Base-by-base conservation (phyloP, 2,888 invertebrate species). In the Caenorhabditis sp. region DNA sequence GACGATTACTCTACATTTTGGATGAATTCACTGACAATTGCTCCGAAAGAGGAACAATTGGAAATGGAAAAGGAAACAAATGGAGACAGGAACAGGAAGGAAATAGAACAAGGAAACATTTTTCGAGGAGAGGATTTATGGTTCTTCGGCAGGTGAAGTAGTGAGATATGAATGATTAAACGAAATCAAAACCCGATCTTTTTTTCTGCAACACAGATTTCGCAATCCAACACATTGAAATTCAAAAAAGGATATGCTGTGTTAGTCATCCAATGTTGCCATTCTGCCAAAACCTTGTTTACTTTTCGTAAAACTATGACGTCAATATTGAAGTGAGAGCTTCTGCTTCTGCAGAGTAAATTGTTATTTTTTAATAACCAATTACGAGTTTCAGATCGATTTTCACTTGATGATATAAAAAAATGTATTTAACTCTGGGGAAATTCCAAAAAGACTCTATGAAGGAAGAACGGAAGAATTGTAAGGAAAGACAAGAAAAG, bases 111-210 rank as follows among this genome's bases (percentile, higher is more conserved):
- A 40, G 40, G 40, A 40, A 40, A 40, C 40, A 40, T 13, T 40
- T 40, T 6, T 40, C 13, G 13, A 40, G 40, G 13, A 40, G 18
- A 22, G 64, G 37, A 65, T 64, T 51, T 35, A 32, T 35, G 51
- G 35, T 37, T 53, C 11, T 8, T 9, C 4, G 9, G 40, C 40
- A 53, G 35, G 47, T 51, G 64, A 51, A 18, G 44, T 67, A 67
- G n/a, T 64, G 9, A 50, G 32, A 32, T 32, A 32, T 32, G 32
- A 32, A 32, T 6, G 24, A 24, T 61, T n/a, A n/a, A n/a, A n/a
- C n/a, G 28, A 47, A 55, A 50, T 53, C 24, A 61, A 53, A n/a
- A 70, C 40, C 32, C 18, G 56, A n/a, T n/a, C 26, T 56, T 67
- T n/a, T 47, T 8, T 15, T 18, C n/a, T 32, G 13, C 13, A 18